Conservation (phyloP, 2,113 vertebrate genomes). For the Picathartes gymnocephalus region DNA sequence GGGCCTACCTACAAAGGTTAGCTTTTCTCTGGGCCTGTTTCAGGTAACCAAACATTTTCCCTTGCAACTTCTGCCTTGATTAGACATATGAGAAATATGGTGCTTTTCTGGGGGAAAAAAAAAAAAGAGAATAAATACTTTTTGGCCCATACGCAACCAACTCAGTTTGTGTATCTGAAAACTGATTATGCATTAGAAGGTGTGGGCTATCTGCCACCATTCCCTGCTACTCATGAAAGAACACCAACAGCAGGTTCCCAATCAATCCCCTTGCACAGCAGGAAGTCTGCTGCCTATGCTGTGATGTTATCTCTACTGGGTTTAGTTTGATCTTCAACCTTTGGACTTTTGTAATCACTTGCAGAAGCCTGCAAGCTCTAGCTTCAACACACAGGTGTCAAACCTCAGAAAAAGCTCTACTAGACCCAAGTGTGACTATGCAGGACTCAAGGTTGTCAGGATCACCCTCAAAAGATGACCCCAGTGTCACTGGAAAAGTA, state of each 20-base stretch:
- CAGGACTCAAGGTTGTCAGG: neutral
- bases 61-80: neutral
- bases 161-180: neutral
- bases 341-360: neutral
- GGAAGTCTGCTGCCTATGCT: neutral
- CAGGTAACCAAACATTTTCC: neutral
- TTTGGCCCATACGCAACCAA: neutral
- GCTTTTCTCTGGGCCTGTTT: neutral
- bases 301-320: neutral
- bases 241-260: neutral
- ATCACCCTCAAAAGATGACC: neutral
- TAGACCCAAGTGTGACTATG: neutral
- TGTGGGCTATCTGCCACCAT: neutral
- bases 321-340: neutral
- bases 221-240: neutral
- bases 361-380: neutral
- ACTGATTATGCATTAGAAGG: neutral
- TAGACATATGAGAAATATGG: neutral
- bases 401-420: neutral
- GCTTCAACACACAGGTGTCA: neutral
- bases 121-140: neutral
- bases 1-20: neutral
- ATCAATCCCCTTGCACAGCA: neutral
- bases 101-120: neutral
- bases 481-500: neutral